Evolutionary conservation across 2,888 invertebrate genomes (phyloP).

Genomic region (Polydrusus cervinus): DNA sequence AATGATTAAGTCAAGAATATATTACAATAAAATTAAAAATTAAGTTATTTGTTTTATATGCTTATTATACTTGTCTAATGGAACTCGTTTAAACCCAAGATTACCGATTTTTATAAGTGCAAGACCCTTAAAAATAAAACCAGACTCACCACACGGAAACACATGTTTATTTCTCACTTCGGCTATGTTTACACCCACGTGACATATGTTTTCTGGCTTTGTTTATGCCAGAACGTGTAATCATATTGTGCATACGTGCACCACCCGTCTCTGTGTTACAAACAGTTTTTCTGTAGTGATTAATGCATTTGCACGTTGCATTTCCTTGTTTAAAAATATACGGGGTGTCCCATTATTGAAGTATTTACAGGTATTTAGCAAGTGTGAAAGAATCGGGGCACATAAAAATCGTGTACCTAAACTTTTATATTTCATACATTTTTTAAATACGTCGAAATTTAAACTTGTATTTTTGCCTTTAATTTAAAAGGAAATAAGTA

Average conservation of each 20-base stretch:
- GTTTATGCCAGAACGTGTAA: slow-evolving; percentile 60
- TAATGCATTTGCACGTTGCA: neutral
- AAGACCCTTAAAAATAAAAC: neutral
- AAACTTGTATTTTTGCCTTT: too few relatives aligned
- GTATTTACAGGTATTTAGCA: too few relatives aligned
- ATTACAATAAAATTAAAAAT: too few relatives aligned
- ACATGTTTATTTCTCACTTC: slow-evolving; percentile 53
- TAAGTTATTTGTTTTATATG: too few relatives aligned
- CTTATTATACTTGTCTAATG: too few relatives aligned
- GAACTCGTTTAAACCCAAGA: too few relatives aligned
- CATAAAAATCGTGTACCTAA: too few relatives aligned
- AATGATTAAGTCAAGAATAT: too few relatives aligned
- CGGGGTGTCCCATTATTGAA: neutral
- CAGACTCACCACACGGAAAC: neutral
- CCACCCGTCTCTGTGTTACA: slow-evolving; percentile 40
- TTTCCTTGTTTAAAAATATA: slow-evolving; percentile 2
- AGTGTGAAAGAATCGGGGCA: too few relatives aligned
- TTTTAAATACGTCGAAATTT: too few relatives aligned
- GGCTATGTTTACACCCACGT: slow-evolving; percentile 48
- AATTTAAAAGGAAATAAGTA: neutral
- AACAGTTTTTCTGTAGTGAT: slow-evolving; percentile 14
- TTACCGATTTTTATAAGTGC: too few relatives aligned
- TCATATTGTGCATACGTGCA: slow-evolving; percentile 51
- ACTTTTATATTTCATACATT: too few relatives aligned
- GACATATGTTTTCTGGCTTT: slow-evolving; percentile 59